Evolutionary conservation across 64 coral and sea anemone species (phyloP).

Genomic region (Cladopsammia gracilis): DNA sequence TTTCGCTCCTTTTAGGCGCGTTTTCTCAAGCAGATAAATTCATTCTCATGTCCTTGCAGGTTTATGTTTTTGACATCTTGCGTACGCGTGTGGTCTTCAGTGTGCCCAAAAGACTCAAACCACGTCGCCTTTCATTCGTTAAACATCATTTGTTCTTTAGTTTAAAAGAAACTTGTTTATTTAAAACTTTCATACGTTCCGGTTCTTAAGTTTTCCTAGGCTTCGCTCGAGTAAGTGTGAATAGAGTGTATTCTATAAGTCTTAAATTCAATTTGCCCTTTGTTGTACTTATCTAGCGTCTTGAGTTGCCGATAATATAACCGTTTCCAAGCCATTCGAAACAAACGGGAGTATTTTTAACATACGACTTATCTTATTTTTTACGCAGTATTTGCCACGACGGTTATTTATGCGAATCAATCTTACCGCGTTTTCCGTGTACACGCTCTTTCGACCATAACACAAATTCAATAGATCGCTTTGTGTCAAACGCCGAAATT

Average conservation of each 20-base stretch:
- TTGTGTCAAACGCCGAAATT: neutral
- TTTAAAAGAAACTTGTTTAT: neutral
- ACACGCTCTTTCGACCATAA: constrained; percentile 6
- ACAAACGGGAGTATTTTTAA: neutral
- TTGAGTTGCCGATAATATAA: neutral
- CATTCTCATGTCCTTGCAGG: neutral
- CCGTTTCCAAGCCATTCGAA: neutral
- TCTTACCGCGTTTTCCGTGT: constrained; percentile 14
- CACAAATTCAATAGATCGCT: constrained; percentile 14
- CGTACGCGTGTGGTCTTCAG: neutral
- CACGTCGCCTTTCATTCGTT: neutral
- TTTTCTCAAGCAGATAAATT: constrained; percentile 24
- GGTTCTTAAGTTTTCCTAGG: neutral
- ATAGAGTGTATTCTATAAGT: neutral
- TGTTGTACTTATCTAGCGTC: neutral
- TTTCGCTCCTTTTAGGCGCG: neutral
- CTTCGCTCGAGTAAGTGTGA: neutral
- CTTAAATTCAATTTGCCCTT: constrained; percentile 10
- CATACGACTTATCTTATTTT: neutral
- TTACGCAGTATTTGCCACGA: neutral
- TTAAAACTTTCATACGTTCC: neutral
- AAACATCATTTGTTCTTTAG: neutral
- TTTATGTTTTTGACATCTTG: neutral
- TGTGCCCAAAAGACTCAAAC: neutral
- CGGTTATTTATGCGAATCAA: neutral